A percentile compares a stretch with the other conserved stretches of the same genome.
Evolutionary conservation across 1,140 invertebrate species (phyloP).

Genomic region (Drosophila orena): DNA sequence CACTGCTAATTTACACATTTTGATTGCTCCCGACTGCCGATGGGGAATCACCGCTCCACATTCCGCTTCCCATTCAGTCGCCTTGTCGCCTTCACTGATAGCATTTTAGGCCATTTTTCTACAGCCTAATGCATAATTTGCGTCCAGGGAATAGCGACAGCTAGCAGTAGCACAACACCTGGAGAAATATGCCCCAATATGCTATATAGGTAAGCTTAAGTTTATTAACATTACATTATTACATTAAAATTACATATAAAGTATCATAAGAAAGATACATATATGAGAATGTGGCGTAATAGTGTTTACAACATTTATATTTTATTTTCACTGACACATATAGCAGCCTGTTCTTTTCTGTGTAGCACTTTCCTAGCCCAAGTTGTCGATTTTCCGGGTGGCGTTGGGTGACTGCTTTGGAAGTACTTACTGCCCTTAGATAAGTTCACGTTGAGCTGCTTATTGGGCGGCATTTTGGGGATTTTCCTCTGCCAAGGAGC

Average conservation of each 20-base stretch:
- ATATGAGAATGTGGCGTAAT: too few relatives aligned
- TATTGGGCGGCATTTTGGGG: conserved; percentile 62
- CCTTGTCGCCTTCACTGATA: conserved; percentile 53
- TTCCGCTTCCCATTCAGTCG: conserved; percentile 10
- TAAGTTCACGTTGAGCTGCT: conserved; percentile 73
- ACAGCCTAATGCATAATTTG: conserved; percentile 83
- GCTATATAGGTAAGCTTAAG: not conserved
- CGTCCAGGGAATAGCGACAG: conserved; percentile 73
- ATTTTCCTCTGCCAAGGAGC: conserved; percentile 31
- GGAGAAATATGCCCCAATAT: not conserved
- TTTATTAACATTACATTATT: too few relatives aligned
- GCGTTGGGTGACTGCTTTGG: conserved; percentile 56
- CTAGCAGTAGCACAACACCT: conserved; percentile 3
- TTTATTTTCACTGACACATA: not conserved
- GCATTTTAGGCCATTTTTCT: conserved; percentile 80
- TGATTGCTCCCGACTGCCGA: conserved; percentile 63
- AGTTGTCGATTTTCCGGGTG: conserved; percentile 24
- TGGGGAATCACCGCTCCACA: conserved; percentile 35
- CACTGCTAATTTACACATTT: conserved; percentile 80
- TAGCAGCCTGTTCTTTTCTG: not conserved
- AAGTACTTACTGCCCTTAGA: conserved; percentile 76
- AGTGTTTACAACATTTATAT: not conserved
- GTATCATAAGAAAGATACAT: too few relatives aligned
- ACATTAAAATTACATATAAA: too few relatives aligned
- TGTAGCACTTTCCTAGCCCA: conserved; percentile 21